Evolutionary conservation across 2,888 invertebrate genomes (phyloP).

Genomic region (Trissoscelio sp.): DNA sequence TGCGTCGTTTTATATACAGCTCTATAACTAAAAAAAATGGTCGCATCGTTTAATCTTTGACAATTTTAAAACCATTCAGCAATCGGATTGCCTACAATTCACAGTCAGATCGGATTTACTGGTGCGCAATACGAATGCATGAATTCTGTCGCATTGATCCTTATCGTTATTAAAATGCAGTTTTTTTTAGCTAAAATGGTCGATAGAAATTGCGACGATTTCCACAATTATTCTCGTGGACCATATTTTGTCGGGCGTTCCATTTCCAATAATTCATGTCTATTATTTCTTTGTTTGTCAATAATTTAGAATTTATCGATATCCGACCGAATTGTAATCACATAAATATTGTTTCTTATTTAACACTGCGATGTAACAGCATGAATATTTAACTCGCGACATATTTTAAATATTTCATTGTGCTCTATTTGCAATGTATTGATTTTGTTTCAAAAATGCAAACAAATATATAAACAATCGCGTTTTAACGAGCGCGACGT

Average conservation of each 20-base stretch:
- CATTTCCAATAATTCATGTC: constrained; percentile 17
- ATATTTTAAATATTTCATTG: constrained; percentile 47
- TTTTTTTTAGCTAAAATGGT: constrained; percentile 1
- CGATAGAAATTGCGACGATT: constrained; percentile 7
- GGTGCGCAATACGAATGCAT: neutral
- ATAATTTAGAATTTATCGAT: constrained; percentile 15
- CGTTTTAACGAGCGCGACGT: neutral
- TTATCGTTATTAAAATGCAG: constrained; percentile 40
- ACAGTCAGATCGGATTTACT: constrained; percentile 1
- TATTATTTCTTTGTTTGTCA: constrained; percentile 3
- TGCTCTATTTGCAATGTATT: constrained; percentile 56
- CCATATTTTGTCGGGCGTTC: neutral
- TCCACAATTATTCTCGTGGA: neutral
- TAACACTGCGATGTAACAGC: constrained; percentile 24
- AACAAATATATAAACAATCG: constrained; percentile 12
- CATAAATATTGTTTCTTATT: constrained; percentile 38
- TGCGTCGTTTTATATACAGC: constrained; percentile 36
- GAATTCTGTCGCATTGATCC: constrained; percentile 13
- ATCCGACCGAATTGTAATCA: neutral
- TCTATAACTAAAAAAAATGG: constrained; percentile 37
- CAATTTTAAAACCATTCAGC: constrained; percentile 48
- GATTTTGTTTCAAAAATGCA: constrained; percentile 39
- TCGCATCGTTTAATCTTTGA: constrained; percentile 48
- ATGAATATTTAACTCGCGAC: constrained; percentile 21
- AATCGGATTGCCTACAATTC: constrained; percentile 30